A percentile compares a stretch with the other conserved stretches of the same genome.
phyloP scores from a whole-genome alignment of 1,140 invertebrate genomes.

The Drosophila persimilis region DNA sequence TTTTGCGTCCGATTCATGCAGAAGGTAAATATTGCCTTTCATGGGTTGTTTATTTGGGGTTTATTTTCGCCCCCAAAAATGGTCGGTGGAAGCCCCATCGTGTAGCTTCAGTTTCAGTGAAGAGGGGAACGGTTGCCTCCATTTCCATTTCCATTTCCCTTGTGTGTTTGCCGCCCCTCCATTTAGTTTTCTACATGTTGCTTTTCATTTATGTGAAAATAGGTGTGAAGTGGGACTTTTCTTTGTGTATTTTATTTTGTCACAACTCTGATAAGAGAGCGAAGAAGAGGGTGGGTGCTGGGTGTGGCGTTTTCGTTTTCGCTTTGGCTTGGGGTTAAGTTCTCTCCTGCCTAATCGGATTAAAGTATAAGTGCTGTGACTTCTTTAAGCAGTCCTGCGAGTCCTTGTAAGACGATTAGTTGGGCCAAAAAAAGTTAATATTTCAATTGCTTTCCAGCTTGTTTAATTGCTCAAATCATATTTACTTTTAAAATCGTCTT shows the following conservation, averaged over 20 bases:
- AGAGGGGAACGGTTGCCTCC: too few species aligned
- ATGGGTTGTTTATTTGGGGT: too few species aligned
- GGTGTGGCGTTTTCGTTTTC: not conserved
- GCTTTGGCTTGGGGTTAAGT: constrained; percentile 19
- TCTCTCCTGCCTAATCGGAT: constrained; percentile 29
- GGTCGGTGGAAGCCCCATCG: too few species aligned
- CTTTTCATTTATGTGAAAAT: constrained; percentile 19
- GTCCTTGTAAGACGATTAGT: constrained; percentile 12
- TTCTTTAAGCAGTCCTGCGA: constrained; percentile 1
- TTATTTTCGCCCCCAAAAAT: too few species aligned
- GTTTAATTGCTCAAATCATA: not conserved
- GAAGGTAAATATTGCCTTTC: too few species aligned
- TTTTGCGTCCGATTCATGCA: too few species aligned
- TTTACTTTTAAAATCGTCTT: too few species aligned
- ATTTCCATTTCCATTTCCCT: too few species aligned
- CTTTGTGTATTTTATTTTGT: constrained; percentile 16
- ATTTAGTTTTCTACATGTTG: constrained; percentile 14
- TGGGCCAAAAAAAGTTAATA: not conserved
- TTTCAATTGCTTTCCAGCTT: not conserved
- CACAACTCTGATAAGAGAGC: not conserved
- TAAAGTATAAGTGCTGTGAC: constrained; percentile 14
- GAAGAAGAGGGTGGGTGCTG: not conserved
- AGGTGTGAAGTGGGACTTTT: constrained; percentile 22
- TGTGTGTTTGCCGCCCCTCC: not conserved
- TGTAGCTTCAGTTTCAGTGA: too few species aligned